These are phyloP conservation scores for Brachyopa scutellaris DNA, from an alignment of 2,888 invertebrate genomes.

Conservation along the genomic window DNA sequence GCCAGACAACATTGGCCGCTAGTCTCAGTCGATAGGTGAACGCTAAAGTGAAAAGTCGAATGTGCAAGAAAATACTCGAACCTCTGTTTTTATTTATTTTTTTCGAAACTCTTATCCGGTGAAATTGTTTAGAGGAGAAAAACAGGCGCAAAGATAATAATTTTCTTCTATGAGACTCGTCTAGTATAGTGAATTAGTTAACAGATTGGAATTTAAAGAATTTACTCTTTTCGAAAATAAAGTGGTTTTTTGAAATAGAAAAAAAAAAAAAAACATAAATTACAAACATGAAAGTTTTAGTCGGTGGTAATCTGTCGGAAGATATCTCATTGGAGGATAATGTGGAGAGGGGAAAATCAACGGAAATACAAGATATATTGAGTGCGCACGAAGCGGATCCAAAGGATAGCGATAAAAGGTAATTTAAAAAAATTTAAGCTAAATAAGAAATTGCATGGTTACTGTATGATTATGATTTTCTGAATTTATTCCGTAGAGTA, in stretches of 20 bases:
- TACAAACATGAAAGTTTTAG: slow-evolving; percentile 59
- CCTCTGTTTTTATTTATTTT: too few species aligned
- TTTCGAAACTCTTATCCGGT: slow-evolving; percentile 10
- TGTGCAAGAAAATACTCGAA: slow-evolving; percentile 21
- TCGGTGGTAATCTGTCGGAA: slow-evolving; percentile 53
- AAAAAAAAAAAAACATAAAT: slow-evolving; percentile 13
- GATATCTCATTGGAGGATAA: slow-evolving; percentile 54
- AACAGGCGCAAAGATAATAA: slow-evolving; percentile 3
- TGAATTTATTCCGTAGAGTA: too few species aligned
- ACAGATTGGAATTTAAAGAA: slow-evolving; percentile 52
- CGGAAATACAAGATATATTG: slow-evolving; percentile 60
- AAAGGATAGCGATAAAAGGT: slow-evolving; percentile 59
- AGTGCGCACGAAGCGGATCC: slow-evolving; percentile 33
- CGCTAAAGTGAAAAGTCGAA: slow-evolving; percentile 62
- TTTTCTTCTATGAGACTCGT: slow-evolving; percentile 8
- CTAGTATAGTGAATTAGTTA: slow-evolving; percentile 28
- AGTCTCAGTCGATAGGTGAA: slow-evolving; percentile 65
- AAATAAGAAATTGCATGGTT: too few species aligned
- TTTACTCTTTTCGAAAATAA: slow-evolving; percentile 12
- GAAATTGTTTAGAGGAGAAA: slow-evolving; percentile 4
- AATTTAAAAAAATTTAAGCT: slow-evolving; percentile 1
- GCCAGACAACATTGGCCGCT: slow-evolving; percentile 55
- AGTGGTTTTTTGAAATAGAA: neutral
- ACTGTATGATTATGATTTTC: too few species aligned
- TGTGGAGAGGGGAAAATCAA: slow-evolving; percentile 54